A percentile compares a stretch with the other conserved stretches of the same genome.
Evolutionary conservation across 2,888 invertebrate species (phyloP).

Genomic region (Conops quadrifasciatus): DNA sequence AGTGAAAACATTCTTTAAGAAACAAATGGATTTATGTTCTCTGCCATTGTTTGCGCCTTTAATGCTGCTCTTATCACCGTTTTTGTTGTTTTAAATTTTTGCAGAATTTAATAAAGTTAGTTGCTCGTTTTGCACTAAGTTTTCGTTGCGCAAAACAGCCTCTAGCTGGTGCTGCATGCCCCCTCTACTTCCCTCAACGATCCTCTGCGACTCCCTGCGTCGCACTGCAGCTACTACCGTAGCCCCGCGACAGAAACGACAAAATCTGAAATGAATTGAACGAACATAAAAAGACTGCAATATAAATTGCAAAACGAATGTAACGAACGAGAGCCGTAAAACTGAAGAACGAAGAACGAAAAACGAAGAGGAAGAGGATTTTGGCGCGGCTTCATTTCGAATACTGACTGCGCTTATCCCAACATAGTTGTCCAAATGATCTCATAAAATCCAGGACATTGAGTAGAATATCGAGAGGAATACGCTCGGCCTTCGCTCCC

Average conservation of each 20-base stretch:
- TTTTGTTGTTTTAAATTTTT: too few relatives aligned
- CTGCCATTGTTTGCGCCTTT: too few relatives aligned
- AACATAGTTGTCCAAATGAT: not conserved
- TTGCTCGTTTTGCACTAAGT: too few relatives aligned
- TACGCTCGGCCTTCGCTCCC: not conserved
- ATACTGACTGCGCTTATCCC: not conserved
- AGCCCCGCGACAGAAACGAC: not conserved
- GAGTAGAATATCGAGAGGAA: not conserved
- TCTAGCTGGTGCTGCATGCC: too few relatives aligned
- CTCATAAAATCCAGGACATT: not conserved
- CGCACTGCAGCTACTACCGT: not conserved
- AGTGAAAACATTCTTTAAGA: too few relatives aligned
- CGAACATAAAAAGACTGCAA: not conserved
- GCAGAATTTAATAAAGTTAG: too few relatives aligned
- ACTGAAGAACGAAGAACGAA: not conserved
- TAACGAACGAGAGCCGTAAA: not conserved
- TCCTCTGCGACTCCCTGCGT: too few relatives aligned
- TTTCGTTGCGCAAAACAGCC: too few relatives aligned
- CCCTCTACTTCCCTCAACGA: too few relatives aligned
- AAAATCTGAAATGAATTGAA: not conserved
- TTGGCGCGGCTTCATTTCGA: not conserved
- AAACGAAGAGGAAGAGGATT: not conserved
- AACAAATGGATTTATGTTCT: too few relatives aligned
- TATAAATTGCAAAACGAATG: too few relatives aligned
- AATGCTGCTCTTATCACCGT: too few relatives aligned